phyloP scores from a whole-genome alignment of 1,140 invertebrate species.

The Procambarus virginalis region DNA sequence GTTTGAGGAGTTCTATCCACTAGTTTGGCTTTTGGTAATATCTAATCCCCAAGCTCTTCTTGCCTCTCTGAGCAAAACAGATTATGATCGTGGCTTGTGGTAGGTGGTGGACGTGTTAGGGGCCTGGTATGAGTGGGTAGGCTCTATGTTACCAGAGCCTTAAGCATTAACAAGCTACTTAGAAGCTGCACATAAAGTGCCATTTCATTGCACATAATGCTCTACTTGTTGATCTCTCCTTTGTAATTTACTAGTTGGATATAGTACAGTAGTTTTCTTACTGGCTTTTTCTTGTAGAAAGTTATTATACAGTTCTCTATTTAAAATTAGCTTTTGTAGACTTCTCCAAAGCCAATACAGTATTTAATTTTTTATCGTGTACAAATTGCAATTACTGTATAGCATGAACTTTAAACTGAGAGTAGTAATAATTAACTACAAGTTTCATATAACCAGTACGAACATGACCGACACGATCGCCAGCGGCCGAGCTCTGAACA shows the following conservation, averaged over 20 bases:
- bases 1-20: too few relatives aligned
- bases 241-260: not conserved
- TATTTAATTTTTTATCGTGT: not conserved
- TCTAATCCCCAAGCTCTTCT: too few relatives aligned
- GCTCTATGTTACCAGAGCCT: too few relatives aligned
- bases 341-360: not conserved
- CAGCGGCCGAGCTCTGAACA: conserved; percentile 12
- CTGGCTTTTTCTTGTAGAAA: not conserved
- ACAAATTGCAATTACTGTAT: too few relatives aligned
- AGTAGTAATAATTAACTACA: not conserved
- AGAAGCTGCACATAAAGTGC: too few relatives aligned
- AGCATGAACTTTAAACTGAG: not conserved
- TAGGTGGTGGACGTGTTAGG: too few relatives aligned
- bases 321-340: not conserved
- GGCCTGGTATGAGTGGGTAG: too few relatives aligned
- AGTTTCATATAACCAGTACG: conserved; percentile 9
- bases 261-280: not conserved
- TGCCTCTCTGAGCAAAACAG: too few relatives aligned
- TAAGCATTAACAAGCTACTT: too few relatives aligned
- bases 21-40: too few relatives aligned
- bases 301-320: not conserved
- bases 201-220: too few relatives aligned
- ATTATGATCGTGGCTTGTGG: too few relatives aligned
- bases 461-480: conserved; percentile 53
- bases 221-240: not conserved